Evolutionary conservation across 2,113 vertebrate species (phyloP), one percentile per base, ranked within the genome.

Genomic region (Plecotus auritus): DNA sequence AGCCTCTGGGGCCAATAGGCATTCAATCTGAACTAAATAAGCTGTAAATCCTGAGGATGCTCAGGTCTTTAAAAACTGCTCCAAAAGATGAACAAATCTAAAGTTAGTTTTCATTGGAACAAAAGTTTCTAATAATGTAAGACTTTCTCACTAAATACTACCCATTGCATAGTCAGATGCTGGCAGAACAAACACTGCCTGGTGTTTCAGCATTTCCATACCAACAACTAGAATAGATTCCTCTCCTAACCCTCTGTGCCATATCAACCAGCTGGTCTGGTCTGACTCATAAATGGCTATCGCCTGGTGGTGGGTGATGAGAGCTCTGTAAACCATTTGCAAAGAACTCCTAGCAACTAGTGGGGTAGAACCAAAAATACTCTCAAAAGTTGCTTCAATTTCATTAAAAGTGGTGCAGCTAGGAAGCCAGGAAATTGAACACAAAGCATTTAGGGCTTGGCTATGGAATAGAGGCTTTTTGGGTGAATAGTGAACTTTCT

Each of bases 201-300:
- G n/a, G 56, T 56, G 78, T 76, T 72, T 86, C 61, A 77, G 42
- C 32, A 88, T 95, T 37, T 88, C 93, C 87, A 73, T 37, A 88
- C 82, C 92, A 94, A 92, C 87, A 74, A 73, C 54, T 28, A 90
- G 70, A 96, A 94, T 85, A 97, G 80, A 90, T 88, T 76, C 85
- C 80, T 89, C 66, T 85, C 69, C 93, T 94, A 90, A 69, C 56
- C 82, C 90, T 70, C 90, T 47, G 61, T 67, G 67, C 85, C 3
- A 0, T 67, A 85, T 26, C 92, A 83, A 51, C 94, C 97, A 97
- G 96, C 93, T 97, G 95, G 95, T 61, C 54, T 49, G 51, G 23
- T 67, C 93, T 97, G 97, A 96, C 92, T 97, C 96, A 94, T 4
- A 70, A 64, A 84, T 11, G 61, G 88, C 40, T 87, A 22, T 47